These are phyloP conservation scores for Halyomorpha halys DNA, from an alignment of 1,140 invertebrate genomes.

Conservation along the genomic window DNA sequence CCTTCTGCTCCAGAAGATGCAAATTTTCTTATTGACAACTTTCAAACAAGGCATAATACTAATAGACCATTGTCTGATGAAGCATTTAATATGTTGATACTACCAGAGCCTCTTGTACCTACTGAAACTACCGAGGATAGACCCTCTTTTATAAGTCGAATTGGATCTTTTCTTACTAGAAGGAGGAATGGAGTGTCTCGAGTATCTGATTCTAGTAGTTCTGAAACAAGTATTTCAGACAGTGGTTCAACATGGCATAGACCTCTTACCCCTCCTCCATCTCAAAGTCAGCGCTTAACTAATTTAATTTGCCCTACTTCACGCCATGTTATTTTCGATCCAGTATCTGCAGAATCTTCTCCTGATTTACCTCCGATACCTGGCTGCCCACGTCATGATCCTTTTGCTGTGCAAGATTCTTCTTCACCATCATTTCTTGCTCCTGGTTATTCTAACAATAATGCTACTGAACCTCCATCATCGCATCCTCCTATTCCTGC, in stretches of 20 bases:
- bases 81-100: not conserved
- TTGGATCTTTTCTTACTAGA: not conserved
- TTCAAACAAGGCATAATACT: not conserved
- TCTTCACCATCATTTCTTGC: too few relatives aligned
- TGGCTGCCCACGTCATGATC: too few relatives aligned
- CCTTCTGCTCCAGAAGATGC: constrained; percentile 24
- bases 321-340: not conserved
- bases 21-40: constrained; percentile 20
- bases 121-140: not conserved
- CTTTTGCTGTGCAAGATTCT: too few relatives aligned
- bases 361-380: too few relatives aligned
- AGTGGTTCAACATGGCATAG: constrained; percentile 9
- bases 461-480: not conserved
- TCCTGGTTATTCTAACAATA: too few relatives aligned
- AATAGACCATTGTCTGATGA: not conserved
- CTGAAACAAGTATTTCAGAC: constrained; percentile 17
- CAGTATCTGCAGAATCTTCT: not conserved
- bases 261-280: constrained; percentile 19
- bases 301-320: constrained; percentile 8
- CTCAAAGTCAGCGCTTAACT: not conserved
- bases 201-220: constrained; percentile 10
- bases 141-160: constrained; percentile 8
- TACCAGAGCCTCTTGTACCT: constrained; percentile 4
- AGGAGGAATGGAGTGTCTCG: constrained; percentile 5
- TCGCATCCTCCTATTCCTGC: not conserved